Evolutionary conservation across 2,888 invertebrate species (phyloP), one percentile per base, ranked within the genome.

Genomic region (Galerucella nymphaeae): DNA sequence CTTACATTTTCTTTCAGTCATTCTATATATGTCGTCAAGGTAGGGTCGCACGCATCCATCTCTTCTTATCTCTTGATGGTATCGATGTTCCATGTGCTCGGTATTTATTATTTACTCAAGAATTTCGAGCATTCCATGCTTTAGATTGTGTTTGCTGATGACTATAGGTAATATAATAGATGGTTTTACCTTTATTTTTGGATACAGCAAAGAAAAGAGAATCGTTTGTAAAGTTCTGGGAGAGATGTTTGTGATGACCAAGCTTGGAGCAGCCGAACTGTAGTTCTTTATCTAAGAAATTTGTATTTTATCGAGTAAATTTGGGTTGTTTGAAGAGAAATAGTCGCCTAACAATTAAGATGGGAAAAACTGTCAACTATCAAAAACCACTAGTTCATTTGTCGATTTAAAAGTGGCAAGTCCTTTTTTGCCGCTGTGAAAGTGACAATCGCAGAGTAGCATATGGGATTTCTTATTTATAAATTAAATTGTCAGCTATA

Each of bases 21-120:
- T 57, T 69, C 69, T 61, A 38, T 53, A 30, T 62, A 53, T 69
- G 69, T 71, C 63, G 62, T 61, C 53, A 55, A 53, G 57, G 67
- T 62, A 66, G 62, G 66, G 57, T 71, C 67, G 41, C 61, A 71
- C 50, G 38, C 72, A 72, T 72, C 72, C 59, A 69, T 72, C 72
- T 65, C 69, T 20, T 41, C 61, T 66, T 72, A 65, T 66, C 72
- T 42, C 18, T 20, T 61, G 61, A 72, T 61, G 72, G 69, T 53
- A 72, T 72, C 72, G 65, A 57, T 68, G 65, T 72, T 72, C 63
- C 65, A 55, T 72, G 59, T 38, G 58, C 53, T 61, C 61, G 42
- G 55, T 66, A 71, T 72, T 72, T 72, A 72, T 72, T 69, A 69
- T 68, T 66, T 69, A 65, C 69, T 66, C 42, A 57, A 50, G 67